Percentiles rank a stretch among this genome's conserved stretches.
Evolutionary conservation across 2,113 vertebrate genomes (phyloP).

Genomic region (Microtus montanus): DNA sequence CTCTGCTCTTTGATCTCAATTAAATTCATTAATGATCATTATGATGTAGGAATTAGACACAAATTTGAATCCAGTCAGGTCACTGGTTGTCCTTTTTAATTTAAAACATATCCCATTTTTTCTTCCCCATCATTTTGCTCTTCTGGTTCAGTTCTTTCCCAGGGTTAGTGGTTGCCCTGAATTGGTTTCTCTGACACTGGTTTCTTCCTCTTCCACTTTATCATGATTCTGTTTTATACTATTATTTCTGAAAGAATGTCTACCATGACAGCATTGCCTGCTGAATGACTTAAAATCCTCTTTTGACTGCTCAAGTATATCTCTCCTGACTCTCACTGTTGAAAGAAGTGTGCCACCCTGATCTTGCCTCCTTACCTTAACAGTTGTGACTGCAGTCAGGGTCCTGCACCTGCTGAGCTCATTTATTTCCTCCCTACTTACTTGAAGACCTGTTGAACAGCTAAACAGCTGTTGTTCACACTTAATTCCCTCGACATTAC

Average conservation of each 20-base stretch:
- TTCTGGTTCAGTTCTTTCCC: background rate
- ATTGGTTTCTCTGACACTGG: background rate
- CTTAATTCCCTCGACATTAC: background rate
- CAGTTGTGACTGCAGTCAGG: background rate
- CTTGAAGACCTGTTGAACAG: background rate
- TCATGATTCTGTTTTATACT: background rate
- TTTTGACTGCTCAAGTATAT: background rate
- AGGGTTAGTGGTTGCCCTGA: background rate
- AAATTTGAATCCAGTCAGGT: background rate
- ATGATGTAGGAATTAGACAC: background rate
- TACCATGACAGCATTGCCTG: background rate
- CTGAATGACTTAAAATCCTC: background rate
- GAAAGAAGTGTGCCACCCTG: background rate
- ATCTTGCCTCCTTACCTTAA: background rate
- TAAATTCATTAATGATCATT: background rate
- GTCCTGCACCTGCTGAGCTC: background rate
- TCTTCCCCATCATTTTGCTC: background rate
- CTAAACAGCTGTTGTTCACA: background rate
- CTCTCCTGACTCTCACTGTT: background rate
- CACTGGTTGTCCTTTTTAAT: background rate
- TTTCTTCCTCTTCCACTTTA: background rate
- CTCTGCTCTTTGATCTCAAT: background rate
- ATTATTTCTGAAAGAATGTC: background rate
- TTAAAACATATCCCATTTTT: background rate
- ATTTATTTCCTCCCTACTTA: background rate